These are phyloP conservation scores for Trissolcus brochymenae DNA, from an alignment of 2,888 invertebrate species.

Conservation along the genomic window DNA sequence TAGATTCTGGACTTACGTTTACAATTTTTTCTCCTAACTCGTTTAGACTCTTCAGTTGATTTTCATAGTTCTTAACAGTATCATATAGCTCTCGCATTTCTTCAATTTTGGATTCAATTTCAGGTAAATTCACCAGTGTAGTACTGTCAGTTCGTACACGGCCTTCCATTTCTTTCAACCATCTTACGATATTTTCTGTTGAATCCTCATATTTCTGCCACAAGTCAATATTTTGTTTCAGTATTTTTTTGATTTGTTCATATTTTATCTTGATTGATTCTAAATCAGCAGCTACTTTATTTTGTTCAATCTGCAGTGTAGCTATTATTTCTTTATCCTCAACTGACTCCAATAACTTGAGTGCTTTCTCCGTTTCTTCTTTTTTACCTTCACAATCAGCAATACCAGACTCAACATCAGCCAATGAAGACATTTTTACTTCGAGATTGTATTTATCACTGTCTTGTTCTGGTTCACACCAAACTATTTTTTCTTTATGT, in stretches of 20 bases:
- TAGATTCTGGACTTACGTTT: slow-evolving; percentile 83
- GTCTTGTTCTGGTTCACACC: slow-evolving; percentile 92
- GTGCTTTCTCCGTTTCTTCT: slow-evolving; percentile 83
- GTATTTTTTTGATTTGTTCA: slow-evolving; percentile 81
- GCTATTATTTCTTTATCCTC: slow-evolving; percentile 84
- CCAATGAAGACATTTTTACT: slow-evolving; percentile 89
- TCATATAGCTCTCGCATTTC: slow-evolving; percentile 82
- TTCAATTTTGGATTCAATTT: slow-evolving; percentile 83
- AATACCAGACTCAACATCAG: slow-evolving; percentile 85
- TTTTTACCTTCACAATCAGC: slow-evolving; percentile 80
- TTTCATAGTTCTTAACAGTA: slow-evolving; percentile 82
- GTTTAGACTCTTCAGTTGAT: slow-evolving; percentile 82
- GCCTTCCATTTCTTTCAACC: slow-evolving; percentile 88
- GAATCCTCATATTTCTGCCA: slow-evolving; percentile 89
- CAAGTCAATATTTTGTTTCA: slow-evolving; percentile 84
- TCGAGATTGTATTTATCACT: slow-evolving; percentile 95
- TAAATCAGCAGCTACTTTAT: slow-evolving; percentile 84
- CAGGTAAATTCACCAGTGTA: slow-evolving; percentile 82
- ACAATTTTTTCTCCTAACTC: slow-evolving; percentile 84
- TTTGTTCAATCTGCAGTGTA: slow-evolving; percentile 83
- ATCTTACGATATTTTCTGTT: slow-evolving; percentile 85
- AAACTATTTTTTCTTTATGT: slow-evolving; percentile 90
- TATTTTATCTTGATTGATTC: slow-evolving; percentile 83
- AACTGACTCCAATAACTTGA: slow-evolving; percentile 84
- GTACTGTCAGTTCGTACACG: slow-evolving; percentile 85